These are phyloP conservation scores for Apamea crenata DNA, from an alignment of 2,888 invertebrate species.

Conservation along the genomic window DNA sequence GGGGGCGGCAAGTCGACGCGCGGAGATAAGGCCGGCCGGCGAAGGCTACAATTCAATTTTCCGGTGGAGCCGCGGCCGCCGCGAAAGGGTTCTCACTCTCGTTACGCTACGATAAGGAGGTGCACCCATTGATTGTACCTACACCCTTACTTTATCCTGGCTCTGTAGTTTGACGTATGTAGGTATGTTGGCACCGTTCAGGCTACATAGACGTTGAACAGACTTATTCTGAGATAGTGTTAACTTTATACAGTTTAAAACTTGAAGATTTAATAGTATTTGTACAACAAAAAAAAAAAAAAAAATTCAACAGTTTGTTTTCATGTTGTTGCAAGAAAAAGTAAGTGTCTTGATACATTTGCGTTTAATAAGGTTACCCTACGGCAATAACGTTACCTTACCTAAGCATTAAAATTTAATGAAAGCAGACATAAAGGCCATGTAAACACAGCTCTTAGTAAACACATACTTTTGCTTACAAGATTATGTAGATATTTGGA, in stretches of 20 bases:
- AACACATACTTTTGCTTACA: slow-evolving; percentile 61
- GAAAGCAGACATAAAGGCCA: slow-evolving; percentile 20
- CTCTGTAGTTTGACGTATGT: not conserved
- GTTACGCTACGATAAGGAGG: slow-evolving; percentile 57
- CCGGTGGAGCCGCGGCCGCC: slow-evolving; percentile 70
- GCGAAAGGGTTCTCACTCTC: slow-evolving; percentile 64
- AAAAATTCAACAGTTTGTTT: not conserved
- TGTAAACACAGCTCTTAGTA: slow-evolving; percentile 31
- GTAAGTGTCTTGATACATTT: not conserved
- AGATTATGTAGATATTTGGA: slow-evolving; percentile 68
- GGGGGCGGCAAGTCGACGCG: slow-evolving; percentile 58
- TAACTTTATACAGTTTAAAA: not conserved
- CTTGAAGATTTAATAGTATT: not conserved
- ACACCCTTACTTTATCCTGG: slow-evolving; percentile 32
- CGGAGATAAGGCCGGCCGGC: slow-evolving; percentile 73
- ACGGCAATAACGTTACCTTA: not conserved
- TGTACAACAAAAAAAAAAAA: not conserved
- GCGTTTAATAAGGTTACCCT: not conserved
- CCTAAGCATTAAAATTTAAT: slow-evolving; percentile 14
- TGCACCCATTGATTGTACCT: slow-evolving; percentile 47
- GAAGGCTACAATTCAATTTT: slow-evolving; percentile 84
- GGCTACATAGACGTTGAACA: not conserved
- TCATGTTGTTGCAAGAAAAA: not conserved
- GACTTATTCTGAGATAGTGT: not conserved
- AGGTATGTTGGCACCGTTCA: not conserved